Evolutionary conservation across 2,113 vertebrate species (phyloP).

Genomic region (Chlamydotis undulata): DNA sequence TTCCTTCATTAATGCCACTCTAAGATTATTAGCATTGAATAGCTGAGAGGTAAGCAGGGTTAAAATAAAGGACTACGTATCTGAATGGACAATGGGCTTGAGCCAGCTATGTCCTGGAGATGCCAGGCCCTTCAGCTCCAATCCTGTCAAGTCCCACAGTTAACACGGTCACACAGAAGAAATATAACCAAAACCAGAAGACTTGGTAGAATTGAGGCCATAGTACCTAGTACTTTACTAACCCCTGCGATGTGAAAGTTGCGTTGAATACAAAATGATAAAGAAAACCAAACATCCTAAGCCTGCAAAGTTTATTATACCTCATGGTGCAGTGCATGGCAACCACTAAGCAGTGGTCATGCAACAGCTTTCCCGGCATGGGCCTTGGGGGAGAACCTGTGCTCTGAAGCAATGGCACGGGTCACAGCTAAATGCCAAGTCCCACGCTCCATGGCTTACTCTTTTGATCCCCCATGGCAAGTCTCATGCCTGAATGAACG

Average conservation of each 20-base stretch:
- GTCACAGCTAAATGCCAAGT: not conserved
- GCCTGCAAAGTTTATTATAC: not conserved
- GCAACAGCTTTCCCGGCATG: accelerated
- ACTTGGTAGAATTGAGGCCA: not conserved
- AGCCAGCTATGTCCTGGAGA: not conserved
- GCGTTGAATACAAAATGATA: not conserved
- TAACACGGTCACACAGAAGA: not conserved
- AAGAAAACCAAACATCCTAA: not conserved
- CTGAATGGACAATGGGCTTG: not conserved
- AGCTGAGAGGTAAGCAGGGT: not conserved
- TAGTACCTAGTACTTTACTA: not conserved
- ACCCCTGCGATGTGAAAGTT: not conserved
- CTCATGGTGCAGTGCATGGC: not conserved
- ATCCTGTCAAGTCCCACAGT: not conserved
- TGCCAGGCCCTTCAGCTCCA: not conserved
- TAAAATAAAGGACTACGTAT: not conserved
- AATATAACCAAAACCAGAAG: not conserved
- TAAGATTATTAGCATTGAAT: not conserved
- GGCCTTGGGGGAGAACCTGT: not conserved
- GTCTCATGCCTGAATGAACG: not conserved
- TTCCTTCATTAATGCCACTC: not conserved
- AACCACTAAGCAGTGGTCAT: not conserved
- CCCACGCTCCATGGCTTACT: not conserved
- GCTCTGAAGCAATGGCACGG: not conserved
- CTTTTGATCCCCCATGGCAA: not conserved